These are phyloP conservation scores for Caenorhabditis sp. DNA, from an alignment of 2,888 invertebrate genomes.

Conservation along the genomic window DNA sequence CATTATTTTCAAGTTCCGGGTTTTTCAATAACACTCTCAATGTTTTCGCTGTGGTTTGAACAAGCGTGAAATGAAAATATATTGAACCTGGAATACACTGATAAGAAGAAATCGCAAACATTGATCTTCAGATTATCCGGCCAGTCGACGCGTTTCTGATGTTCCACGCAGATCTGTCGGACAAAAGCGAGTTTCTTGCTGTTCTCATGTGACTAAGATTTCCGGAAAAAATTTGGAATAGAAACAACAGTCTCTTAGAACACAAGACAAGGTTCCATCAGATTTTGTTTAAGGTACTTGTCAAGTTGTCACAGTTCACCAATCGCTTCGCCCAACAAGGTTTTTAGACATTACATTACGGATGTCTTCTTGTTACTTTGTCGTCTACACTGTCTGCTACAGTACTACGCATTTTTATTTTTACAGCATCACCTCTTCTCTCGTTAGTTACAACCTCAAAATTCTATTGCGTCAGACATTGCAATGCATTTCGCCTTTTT, in stretches of 20 bases:
- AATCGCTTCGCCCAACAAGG: slow-evolving; percentile 14
- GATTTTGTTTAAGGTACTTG: too few relatives aligned
- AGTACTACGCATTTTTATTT: slow-evolving; percentile 15
- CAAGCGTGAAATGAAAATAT: not conserved
- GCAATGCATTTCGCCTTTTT: slow-evolving; percentile 19
- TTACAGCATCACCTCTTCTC: too few relatives aligned
- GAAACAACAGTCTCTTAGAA: slow-evolving; percentile 14
- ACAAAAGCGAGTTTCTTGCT: slow-evolving; percentile 37
- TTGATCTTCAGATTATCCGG: slow-evolving; percentile 47
- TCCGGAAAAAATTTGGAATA: slow-evolving; percentile 21
- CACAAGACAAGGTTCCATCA: slow-evolving; percentile 5
- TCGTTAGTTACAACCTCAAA: slow-evolving; percentile 24
- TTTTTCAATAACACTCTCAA: too few relatives aligned
- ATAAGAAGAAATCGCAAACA: slow-evolving; percentile 18
- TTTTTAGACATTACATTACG: slow-evolving; percentile 1
- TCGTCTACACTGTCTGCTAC: slow-evolving; percentile 9
- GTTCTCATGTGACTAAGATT: slow-evolving; percentile 45
- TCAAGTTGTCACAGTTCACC: too few relatives aligned
- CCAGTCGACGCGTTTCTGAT: slow-evolving; percentile 40
- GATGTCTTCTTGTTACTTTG: not conserved
- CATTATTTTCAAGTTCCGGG: too few relatives aligned
- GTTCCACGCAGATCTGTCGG: slow-evolving; percentile 25
- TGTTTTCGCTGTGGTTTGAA: too few relatives aligned
- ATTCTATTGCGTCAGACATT: slow-evolving; percentile 31
- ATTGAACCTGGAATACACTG: slow-evolving; percentile 29